These are phyloP conservation scores for Cydia pomonella DNA, from an alignment of 1,140 invertebrate genomes.

Conservation along the genomic window DNA sequence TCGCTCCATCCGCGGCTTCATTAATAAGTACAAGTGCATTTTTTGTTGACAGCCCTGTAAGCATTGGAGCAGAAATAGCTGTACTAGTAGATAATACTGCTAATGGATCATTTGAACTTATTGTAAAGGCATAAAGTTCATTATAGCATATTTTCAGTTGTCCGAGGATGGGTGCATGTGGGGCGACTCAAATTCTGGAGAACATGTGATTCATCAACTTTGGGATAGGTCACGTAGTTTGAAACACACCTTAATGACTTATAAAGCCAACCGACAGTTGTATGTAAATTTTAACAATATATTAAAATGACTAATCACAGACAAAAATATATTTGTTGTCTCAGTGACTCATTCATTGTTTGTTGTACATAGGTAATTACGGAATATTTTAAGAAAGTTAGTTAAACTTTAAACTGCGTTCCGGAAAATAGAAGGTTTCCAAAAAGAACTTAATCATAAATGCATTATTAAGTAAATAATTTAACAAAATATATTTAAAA, in stretches of 20 bases:
- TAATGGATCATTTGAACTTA: background rate
- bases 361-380: background rate
- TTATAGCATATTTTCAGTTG: background rate
- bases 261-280: background rate
- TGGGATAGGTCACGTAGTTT: conserved; percentile 1
- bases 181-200: background rate
- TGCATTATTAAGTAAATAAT: too few species aligned
- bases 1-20: background rate
- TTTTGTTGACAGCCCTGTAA: conserved; percentile 17
- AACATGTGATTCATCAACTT: conserved; percentile 3
- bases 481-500: too few species aligned
- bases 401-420: too few species aligned
- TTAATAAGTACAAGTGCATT: conserved; percentile 3
- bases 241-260: conserved; percentile 9
- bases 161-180: background rate
- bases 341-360: background rate
- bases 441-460: too few species aligned
- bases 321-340: background rate
- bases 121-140: background rate
- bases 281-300: background rate
- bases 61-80: conserved; percentile 25
- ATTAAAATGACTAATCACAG: background rate
- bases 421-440: too few species aligned
- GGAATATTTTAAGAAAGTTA: too few species aligned
- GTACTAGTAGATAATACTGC: background rate